Percentiles rank a stretch among this genome's conserved stretches.
Evolutionary conservation across 2,888 invertebrate genomes (phyloP).

Genomic region (Salticus scenicus): DNA sequence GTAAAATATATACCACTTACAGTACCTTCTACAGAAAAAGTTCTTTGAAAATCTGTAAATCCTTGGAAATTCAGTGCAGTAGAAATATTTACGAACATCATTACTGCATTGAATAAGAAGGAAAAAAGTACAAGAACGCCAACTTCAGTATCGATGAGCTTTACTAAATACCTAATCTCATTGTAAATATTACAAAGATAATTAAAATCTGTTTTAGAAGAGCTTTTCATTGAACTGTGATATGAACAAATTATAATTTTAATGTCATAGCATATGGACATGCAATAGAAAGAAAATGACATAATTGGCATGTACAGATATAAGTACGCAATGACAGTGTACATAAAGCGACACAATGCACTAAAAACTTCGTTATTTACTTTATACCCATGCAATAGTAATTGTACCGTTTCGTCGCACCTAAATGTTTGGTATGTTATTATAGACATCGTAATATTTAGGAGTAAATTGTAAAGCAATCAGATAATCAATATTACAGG

Average conservation of each 20-base stretch:
- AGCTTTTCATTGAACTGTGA: not conserved
- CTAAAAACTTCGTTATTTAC: not conserved
- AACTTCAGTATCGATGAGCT: not conserved
- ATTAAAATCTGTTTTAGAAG: not conserved
- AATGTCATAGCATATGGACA: not conserved
- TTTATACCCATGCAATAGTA: not conserved
- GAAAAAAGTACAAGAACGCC: not conserved
- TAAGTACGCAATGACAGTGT: no score
- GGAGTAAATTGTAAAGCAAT: no score
- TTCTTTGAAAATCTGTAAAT: not conserved
- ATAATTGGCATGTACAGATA: not conserved
- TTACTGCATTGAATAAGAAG: not conserved
- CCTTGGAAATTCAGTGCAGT: not conserved
- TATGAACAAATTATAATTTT: not conserved
- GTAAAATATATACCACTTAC: not conserved
- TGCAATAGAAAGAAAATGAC: not conserved
- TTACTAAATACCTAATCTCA: not conserved
- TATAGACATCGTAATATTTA: no score
- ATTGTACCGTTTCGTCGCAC: no score
- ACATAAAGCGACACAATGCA: not conserved
- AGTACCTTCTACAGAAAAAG: not conserved
- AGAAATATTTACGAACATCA: not conserved
- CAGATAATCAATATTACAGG: no score
- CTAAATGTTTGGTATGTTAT: no score
- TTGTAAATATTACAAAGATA: not conserved